phyloP scores from a whole-genome alignment of 1,140 invertebrate genomes.

The Bombus waltoni region DNA sequence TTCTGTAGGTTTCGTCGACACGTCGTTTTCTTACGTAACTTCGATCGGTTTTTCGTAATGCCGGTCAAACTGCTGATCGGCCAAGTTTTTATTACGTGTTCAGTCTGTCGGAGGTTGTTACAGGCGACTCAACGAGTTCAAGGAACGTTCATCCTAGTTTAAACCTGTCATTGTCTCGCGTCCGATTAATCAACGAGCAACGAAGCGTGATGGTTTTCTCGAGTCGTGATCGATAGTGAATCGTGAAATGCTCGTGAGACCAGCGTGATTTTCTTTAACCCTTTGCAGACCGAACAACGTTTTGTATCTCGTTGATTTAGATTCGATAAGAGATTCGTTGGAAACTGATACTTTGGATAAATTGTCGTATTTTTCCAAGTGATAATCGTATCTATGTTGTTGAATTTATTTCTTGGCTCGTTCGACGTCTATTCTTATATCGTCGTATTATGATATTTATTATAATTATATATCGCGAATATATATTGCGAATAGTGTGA shows the following conservation, averaged over 20 bases:
- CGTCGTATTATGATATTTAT: too few species aligned
- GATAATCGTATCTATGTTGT: too few species aligned
- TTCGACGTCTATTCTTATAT: too few species aligned
- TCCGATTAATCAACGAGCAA: slow-evolving; percentile 54
- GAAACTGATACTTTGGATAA: too few species aligned
- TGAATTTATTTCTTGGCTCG: too few species aligned
- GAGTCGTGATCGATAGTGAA: slow-evolving; percentile 35
- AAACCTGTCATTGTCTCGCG: slow-evolving; percentile 33
- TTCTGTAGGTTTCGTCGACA: neutral
- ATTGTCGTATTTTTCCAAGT: too few species aligned
- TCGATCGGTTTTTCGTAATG: neutral
- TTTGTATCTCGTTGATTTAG: too few species aligned
- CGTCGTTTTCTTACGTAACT: neutral
- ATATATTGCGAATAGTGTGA: too few species aligned
- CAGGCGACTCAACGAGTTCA: slow-evolving; percentile 53
- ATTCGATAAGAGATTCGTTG: too few species aligned
- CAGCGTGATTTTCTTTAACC: neutral
- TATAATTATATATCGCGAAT: too few species aligned
- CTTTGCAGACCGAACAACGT: neutral
- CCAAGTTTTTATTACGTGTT: neutral
- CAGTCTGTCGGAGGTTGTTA: neutral
- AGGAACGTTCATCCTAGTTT: slow-evolving; percentile 58
- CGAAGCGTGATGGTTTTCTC: slow-evolving; percentile 52
- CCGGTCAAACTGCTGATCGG: neutral
- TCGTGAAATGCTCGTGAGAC: neutral